Conservation (phyloP, 1,140 invertebrate species). For the Apis dorsata region DNA sequence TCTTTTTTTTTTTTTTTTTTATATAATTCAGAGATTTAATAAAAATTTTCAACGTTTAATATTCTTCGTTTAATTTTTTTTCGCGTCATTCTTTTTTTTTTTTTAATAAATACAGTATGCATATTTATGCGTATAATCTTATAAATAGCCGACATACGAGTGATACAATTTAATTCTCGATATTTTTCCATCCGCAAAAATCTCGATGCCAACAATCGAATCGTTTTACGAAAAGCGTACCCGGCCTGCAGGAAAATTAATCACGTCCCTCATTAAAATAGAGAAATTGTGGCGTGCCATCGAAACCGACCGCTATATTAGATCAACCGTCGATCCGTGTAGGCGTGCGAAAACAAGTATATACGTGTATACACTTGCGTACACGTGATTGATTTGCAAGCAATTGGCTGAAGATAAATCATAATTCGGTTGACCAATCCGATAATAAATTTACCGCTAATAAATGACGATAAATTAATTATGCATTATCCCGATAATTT, state of each 20-base stretch:
- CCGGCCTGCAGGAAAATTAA: neutral
- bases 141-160: neutral
- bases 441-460: neutral
- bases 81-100: no score
- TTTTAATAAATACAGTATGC: no score
- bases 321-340: neutral
- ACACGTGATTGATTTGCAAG: constrained; percentile 6
- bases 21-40: no score
- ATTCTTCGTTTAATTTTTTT: no score
- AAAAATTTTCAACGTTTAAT: no score
- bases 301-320: constrained; percentile 5
- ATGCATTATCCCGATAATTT: neutral
- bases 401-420: neutral
- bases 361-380: neutral
- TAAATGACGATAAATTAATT: neutral
- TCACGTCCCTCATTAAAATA: constrained; percentile 4
- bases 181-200: neutral
- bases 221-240: neutral
- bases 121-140: neutral
- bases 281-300: constrained; percentile 11
- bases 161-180: neutral
- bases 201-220: neutral
- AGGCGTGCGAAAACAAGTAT: neutral
- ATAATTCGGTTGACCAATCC: neutral
- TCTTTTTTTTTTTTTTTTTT: no score